Evolutionary conservation across 92 coral and sea anemone species (phyloP).

Genomic region (Ricordea florida): DNA sequence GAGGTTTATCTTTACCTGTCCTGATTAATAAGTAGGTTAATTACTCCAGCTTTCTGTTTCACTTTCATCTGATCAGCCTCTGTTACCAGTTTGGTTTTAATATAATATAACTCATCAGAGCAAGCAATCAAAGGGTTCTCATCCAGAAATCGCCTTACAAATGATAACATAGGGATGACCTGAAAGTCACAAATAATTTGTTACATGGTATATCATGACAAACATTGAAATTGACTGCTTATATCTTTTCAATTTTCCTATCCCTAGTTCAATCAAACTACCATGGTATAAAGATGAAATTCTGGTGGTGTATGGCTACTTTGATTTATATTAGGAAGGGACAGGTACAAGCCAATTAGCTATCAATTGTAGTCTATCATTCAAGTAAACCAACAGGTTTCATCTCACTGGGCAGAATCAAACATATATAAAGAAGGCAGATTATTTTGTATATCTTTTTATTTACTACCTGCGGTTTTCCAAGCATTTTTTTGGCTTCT

Average conservation of each 20-base stretch:
- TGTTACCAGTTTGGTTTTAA: conserved; percentile 74
- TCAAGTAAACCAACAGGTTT: too few relatives aligned
- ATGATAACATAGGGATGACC: conserved; percentile 67
- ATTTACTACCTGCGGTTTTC: conserved; percentile 92
- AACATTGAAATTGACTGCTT: too few relatives aligned
- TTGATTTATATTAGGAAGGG: too few relatives aligned
- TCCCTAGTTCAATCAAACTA: too few relatives aligned
- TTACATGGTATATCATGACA: not conserved
- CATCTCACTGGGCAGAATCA: too few relatives aligned
- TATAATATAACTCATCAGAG: conserved; percentile 86
- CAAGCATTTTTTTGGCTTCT: conserved; percentile 78
- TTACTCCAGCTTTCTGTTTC: conserved; percentile 87
- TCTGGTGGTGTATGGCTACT: too few relatives aligned
- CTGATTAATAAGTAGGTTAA: conserved; percentile 68
- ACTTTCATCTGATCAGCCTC: conserved; percentile 83
- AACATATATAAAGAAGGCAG: too few relatives aligned
- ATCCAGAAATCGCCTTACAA: conserved; percentile 90
- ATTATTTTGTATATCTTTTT: too few relatives aligned
- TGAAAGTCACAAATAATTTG: not conserved
- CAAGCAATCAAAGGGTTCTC: conserved; percentile 95
- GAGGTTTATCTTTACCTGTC: conserved; percentile 76
- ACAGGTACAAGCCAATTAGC: too few relatives aligned
- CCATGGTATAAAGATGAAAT: too few relatives aligned
- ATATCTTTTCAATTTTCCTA: too few relatives aligned
- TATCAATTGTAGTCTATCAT: too few relatives aligned